Percentiles rank a stretch among this genome's conserved stretches.
Evolutionary conservation across 2,888 invertebrate species (phyloP).

Genomic region (Venusia cambrica): DNA sequence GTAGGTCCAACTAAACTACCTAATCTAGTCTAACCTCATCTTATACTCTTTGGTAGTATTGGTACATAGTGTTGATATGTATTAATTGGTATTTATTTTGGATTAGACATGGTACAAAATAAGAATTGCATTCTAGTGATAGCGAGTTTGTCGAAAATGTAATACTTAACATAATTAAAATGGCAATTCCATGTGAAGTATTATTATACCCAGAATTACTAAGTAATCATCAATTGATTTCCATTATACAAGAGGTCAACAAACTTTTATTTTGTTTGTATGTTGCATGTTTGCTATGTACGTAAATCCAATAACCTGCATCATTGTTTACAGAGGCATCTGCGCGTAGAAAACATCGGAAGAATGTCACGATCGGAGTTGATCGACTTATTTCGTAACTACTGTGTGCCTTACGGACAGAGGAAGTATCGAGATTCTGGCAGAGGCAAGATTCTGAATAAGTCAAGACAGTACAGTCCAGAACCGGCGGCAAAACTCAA

Average conservation of each 20-base stretch:
- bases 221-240: constrained; percentile 59
- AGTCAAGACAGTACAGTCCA: constrained; percentile 49
- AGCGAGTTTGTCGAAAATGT: constrained; percentile 2
- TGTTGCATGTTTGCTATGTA: constrained; percentile 1
- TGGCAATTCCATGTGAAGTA: constrained; percentile 65
- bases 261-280: constrained; percentile 1
- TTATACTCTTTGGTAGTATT: no score
- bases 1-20: no score
- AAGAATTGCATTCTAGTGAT: no score
- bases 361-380: constrained; percentile 58
- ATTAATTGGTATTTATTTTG: no score
- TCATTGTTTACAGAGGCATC: constrained; percentile 55
- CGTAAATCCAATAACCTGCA: constrained; percentile 22
- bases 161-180: constrained; percentile 28
- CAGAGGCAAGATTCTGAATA: constrained; percentile 61
- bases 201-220: constrained; percentile 71
- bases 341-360: constrained; percentile 52
- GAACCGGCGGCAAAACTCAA: constrained; percentile 41
- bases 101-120: no score
- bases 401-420: constrained; percentile 70
- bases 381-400: constrained; percentile 64
- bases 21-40: no score
- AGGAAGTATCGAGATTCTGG: constrained; percentile 66
- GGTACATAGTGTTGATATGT: no score
- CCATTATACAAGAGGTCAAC: constrained; percentile 63